phyloP scores from a whole-genome alignment of 2,888 invertebrate genomes.

The Drosophila tanythrix region DNA sequence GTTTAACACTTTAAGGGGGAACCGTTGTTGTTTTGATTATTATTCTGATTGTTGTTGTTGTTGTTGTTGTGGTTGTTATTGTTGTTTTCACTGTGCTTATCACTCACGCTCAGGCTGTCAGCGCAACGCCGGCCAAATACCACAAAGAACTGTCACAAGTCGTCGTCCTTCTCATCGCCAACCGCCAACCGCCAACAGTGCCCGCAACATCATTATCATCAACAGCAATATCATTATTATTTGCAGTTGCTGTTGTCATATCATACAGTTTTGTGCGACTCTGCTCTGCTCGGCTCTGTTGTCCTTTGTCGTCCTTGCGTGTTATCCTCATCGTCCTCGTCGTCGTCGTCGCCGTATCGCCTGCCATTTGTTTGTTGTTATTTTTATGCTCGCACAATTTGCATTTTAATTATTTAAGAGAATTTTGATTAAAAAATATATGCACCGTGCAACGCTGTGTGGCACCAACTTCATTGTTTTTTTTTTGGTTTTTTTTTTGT shows the following conservation, averaged over 20 bases:
- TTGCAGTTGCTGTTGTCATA: slow-evolving; percentile 54
- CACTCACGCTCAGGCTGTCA: slow-evolving; percentile 20
- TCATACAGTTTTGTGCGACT: slow-evolving; percentile 41
- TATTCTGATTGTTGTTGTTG: neutral
- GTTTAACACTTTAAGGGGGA: slow-evolving; percentile 64
- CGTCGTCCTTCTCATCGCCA: slow-evolving; percentile 39
- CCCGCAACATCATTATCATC: slow-evolving; percentile 26
- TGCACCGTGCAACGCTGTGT: slow-evolving; percentile 14
- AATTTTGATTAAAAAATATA: slow-evolving; percentile 84
- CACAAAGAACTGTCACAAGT: slow-evolving; percentile 80
- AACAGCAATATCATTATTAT: slow-evolving; percentile 36
- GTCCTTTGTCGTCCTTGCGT: slow-evolving; percentile 68
- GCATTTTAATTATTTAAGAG: slow-evolving; percentile 84
- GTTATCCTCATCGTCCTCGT: slow-evolving; percentile 38
- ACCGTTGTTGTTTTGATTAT: slow-evolving; percentile 22
- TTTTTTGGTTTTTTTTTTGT: neutral
- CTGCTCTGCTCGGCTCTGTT: slow-evolving; percentile 46
- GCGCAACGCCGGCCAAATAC: slow-evolving; percentile 40
- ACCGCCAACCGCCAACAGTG: slow-evolving; percentile 12
- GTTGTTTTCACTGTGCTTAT: slow-evolving; percentile 9
- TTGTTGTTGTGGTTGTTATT: neutral
- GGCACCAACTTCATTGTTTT: slow-evolving; percentile 22
- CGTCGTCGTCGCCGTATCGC: slow-evolving; percentile 27
- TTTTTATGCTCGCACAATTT: slow-evolving; percentile 78
- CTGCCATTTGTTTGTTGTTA: slow-evolving; percentile 64